These are phyloP conservation scores for Bovichtus variegatus DNA, from an alignment of 2,797 vertebrate species.

Conservation along the genomic window DNA sequence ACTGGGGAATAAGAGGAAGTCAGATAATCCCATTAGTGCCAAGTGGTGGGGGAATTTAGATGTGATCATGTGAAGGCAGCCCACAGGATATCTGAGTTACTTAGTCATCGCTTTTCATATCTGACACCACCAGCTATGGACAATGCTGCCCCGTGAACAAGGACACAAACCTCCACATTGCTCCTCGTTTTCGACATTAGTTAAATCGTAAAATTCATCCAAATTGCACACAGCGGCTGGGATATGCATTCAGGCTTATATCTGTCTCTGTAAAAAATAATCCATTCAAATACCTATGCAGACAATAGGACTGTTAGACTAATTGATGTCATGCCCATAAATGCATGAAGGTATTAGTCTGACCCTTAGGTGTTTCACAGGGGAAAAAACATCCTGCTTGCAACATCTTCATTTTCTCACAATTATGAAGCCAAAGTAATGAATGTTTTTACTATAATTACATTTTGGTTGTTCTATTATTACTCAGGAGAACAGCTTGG, in stretches of 20 bases:
- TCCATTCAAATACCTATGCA: slow-evolving; percentile 64
- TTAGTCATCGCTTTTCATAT: slow-evolving; percentile 42
- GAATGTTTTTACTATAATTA: slow-evolving; percentile 66
- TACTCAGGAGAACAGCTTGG: slow-evolving; percentile 54
- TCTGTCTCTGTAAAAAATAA: slow-evolving; percentile 50
- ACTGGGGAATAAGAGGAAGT: slow-evolving; percentile 17
- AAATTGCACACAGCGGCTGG: neutral
- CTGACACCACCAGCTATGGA: slow-evolving; percentile 19
- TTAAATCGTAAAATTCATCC: slow-evolving; percentile 36
- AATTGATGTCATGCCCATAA: slow-evolving; percentile 69
- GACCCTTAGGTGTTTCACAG: slow-evolving; percentile 62
- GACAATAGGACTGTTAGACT: slow-evolving; percentile 67
- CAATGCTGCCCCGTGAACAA: slow-evolving; percentile 7
- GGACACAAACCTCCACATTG: slow-evolving; percentile 3
- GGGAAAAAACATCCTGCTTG: slow-evolving; percentile 42
- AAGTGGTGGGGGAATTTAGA: slow-evolving; percentile 37
- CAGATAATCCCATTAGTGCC: slow-evolving; percentile 57
- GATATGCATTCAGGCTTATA: slow-evolving; percentile 48
- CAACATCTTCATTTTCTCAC: slow-evolving; percentile 62
- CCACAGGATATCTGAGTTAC: slow-evolving; percentile 12
- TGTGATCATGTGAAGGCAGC: slow-evolving; percentile 32
- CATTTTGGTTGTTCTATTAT: slow-evolving; percentile 42
- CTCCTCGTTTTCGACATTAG: slow-evolving; percentile 22
- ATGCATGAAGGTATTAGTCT: slow-evolving; percentile 64
- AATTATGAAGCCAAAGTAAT: slow-evolving; percentile 48